phyloP scores from a whole-genome alignment of 2,113 vertebrate species.

The Dolichotis patagonum region DNA sequence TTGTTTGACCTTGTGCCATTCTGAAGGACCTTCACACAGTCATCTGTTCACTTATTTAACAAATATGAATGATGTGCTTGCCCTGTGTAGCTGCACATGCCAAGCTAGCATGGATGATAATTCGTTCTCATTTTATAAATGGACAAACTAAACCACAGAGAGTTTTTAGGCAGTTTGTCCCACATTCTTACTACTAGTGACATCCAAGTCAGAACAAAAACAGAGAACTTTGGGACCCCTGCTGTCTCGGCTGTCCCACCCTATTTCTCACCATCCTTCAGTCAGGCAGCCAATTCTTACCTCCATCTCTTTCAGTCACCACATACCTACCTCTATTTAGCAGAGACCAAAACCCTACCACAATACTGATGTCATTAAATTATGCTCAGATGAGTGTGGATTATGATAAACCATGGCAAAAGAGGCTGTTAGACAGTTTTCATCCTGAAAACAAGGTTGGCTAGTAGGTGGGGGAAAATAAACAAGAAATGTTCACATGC shows the following conservation, averaged over 20 bases:
- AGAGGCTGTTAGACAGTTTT: background rate
- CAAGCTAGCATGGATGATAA: background rate
- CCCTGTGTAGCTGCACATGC: rapidly evolving
- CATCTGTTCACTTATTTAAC: background rate
- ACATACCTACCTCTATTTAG: background rate
- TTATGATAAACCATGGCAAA: background rate
- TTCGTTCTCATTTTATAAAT: background rate
- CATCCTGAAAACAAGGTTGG: background rate
- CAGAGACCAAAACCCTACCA: background rate
- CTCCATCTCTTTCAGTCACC: background rate
- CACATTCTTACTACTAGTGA: background rate
- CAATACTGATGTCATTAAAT: background rate
- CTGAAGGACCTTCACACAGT: rapidly evolving
- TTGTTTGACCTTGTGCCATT: background rate
- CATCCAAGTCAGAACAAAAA: background rate
- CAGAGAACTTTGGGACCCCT: background rate
- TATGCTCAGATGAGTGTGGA: background rate
- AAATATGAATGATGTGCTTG: background rate
- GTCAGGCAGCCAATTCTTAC: background rate
- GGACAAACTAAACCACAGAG: background rate
- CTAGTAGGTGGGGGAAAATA: background rate
- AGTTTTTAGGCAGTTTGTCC: background rate
- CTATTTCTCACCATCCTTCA: background rate
- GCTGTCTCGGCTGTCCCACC: background rate
- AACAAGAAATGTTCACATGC: background rate